Percentiles rank a stretch among this genome's conserved stretches.
These are phyloP conservation scores for Fukomys damarensis DNA, from an alignment of 2,113 vertebrate genomes.

Conservation along the genomic window DNA sequence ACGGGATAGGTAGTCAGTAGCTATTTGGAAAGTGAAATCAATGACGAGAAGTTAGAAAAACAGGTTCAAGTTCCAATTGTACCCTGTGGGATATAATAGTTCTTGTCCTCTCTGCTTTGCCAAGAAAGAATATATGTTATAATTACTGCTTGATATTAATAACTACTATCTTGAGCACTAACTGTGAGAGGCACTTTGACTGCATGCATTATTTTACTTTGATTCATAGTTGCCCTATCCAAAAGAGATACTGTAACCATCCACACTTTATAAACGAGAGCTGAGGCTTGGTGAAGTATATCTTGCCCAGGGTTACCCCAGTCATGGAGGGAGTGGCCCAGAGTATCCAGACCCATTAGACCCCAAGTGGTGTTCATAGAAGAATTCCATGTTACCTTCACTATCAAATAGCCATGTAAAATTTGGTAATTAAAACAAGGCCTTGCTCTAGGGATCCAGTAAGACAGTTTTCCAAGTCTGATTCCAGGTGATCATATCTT, in stretches of 20 bases:
- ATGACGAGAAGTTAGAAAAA: not conserved
- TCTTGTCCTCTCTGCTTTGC: constrained; percentile 18
- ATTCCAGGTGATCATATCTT: constrained; percentile 27
- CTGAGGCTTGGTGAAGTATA: not conserved
- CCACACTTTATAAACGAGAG: not conserved
- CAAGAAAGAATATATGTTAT: not conserved
- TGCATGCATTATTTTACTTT: not conserved
- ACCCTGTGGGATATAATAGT: not conserved
- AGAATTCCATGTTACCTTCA: not conserved
- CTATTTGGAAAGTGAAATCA: not conserved
- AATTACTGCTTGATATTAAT: not conserved
- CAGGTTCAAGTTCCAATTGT: not conserved
- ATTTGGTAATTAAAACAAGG: constrained; percentile 3
- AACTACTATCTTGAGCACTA: not conserved
- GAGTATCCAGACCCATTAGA: not conserved
- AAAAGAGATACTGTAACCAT: not conserved
- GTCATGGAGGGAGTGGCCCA: not conserved
- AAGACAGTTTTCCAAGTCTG: not conserved
- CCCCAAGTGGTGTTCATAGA: not conserved
- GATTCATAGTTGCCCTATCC: not conserved
- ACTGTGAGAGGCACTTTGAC: not conserved
- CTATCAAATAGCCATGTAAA: not conserved
- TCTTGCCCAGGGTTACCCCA: not conserved
- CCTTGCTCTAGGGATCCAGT: not conserved
- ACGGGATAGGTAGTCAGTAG: not conserved